Evolutionary conservation across 2,113 vertebrate genomes (phyloP).

Genomic region (Thymallus thymallus): DNA sequence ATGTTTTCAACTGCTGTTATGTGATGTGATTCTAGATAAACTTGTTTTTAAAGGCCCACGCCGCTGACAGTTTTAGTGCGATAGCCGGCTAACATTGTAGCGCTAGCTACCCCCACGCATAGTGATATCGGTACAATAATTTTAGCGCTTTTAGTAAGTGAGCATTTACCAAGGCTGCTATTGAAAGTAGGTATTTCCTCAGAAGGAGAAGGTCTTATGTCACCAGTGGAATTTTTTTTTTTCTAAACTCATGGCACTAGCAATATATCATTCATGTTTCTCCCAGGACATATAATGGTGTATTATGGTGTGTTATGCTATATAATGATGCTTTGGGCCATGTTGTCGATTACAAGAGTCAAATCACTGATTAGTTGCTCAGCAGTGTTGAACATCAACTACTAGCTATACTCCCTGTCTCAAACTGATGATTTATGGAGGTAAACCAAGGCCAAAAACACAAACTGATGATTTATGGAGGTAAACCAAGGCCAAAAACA

Average conservation of each 20-base stretch:
- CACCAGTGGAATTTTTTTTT: neutral
- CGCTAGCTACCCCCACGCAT: neutral
- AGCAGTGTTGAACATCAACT: too few species aligned
- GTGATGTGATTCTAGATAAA: neutral
- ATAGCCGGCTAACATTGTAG: neutral
- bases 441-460: too few species aligned
- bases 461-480: too few species aligned
- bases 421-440: too few species aligned
- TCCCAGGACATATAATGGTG: neutral
- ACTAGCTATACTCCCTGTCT: too few species aligned
- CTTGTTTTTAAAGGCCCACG: neutral
- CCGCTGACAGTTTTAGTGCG: neutral
- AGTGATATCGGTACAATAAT: neutral
- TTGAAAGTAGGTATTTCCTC: neutral
- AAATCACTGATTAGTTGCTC: too few species aligned
- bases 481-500: too few species aligned
- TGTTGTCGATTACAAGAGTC: neutral
- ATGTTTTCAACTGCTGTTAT: slow-evolving; percentile 19
- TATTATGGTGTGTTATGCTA: too few species aligned
- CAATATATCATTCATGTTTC: neutral
- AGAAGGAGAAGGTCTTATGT: neutral
- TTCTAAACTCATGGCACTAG: neutral
- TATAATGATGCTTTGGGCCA: neutral
- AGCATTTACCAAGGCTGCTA: neutral
- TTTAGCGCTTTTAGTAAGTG: neutral